A percentile compares a stretch with the other conserved stretches of the same genome.
Conservation (phyloP, 2,888 invertebrate genomes). For the Orthonychiurus folsomi region DNA sequence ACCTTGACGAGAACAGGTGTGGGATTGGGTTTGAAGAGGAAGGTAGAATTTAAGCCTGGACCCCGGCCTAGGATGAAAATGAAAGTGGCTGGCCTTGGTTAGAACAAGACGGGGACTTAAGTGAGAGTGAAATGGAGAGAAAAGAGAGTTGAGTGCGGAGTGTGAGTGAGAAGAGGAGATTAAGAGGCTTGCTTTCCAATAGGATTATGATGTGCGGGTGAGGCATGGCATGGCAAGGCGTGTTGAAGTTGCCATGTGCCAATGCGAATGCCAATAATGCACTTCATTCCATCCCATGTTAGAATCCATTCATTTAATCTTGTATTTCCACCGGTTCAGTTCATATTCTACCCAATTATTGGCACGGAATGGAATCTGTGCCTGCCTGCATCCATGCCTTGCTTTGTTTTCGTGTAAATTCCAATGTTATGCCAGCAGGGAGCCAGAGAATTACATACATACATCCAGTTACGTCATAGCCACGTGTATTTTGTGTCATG, state of each 20-base stretch:
- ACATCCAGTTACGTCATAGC: not conserved
- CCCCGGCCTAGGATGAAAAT: slow-evolving; percentile 1
- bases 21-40: not conserved
- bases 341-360: too few species aligned
- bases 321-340: too few species aligned
- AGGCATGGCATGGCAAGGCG: too few species aligned
- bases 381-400: too few species aligned
- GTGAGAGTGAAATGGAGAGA: slow-evolving; percentile 1
- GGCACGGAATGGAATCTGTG: not conserved
- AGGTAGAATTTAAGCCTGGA: not conserved
- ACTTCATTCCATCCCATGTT: too few species aligned
- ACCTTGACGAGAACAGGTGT: too few species aligned
- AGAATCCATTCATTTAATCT: too few species aligned
- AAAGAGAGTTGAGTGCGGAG: not conserved
- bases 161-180: slow-evolving; percentile 20
- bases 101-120: not conserved
- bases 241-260: too few species aligned
- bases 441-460: not conserved
- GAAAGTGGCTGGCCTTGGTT: too few species aligned
- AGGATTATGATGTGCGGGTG: slow-evolving; percentile 18
- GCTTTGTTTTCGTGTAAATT: not conserved
- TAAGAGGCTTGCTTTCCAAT: slow-evolving; percentile 17
- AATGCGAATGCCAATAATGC: too few species aligned
- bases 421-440: not conserved
- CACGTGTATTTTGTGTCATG: not conserved